These are phyloP conservation scores for Thripadectes ignobilis DNA, from an alignment of 2,797 vertebrate genomes.

Conservation along the genomic window DNA sequence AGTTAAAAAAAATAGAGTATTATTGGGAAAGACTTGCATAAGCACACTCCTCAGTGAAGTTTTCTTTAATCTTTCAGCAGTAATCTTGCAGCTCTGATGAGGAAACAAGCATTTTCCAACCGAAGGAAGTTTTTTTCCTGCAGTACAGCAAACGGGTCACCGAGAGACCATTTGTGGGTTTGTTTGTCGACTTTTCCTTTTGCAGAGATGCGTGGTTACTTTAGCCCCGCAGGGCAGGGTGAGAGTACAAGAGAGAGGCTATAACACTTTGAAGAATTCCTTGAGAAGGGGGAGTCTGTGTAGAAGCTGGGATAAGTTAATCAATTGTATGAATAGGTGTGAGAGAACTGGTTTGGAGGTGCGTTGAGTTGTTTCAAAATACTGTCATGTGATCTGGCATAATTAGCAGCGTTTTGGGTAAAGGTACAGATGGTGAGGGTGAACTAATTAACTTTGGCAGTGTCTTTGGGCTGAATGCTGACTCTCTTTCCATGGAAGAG, in stretches of 20 bases:
- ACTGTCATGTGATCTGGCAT: not conserved
- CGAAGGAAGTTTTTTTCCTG: not conserved
- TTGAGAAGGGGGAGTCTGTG: accelerated
- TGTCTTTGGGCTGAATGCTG: not conserved
- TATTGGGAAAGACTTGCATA: not conserved
- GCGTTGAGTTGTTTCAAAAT: not conserved
- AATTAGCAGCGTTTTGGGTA: not conserved
- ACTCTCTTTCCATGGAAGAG: not conserved
- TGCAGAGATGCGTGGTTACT: not conserved
- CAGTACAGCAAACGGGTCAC: not conserved
- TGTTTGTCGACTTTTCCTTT: not conserved
- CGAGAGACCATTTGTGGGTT: not conserved
- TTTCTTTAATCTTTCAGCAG: not conserved
- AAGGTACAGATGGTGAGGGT: not conserved
- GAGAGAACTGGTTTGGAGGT: not conserved
- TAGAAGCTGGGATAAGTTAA: not conserved
- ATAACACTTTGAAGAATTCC: not conserved
- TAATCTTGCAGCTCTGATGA: not conserved
- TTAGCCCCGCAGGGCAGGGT: not conserved
- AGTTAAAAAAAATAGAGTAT: not conserved
- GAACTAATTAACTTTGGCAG: not conserved
- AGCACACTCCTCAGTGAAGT: not conserved
- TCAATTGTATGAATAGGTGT: accelerated
- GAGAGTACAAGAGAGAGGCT: not conserved
- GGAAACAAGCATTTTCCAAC: not conserved